Base-by-base conservation (phyloP, 2,113 vertebrate genomes). In the Chlamydotis undulata region DNA sequence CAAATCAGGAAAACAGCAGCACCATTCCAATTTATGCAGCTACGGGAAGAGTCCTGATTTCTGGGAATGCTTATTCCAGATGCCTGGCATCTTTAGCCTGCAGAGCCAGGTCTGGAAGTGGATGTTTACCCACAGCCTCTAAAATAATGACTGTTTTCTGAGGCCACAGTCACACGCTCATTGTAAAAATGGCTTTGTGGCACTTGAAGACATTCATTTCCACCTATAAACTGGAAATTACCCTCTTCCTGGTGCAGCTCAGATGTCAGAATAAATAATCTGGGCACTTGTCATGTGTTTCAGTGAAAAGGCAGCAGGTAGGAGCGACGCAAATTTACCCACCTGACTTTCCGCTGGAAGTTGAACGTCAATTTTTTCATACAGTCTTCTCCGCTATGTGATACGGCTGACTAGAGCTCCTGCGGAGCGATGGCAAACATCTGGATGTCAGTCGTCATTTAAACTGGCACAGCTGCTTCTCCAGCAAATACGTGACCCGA, bases 161-260 rank as follows among this genome's bases (percentile, higher is more conserved):
- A 92, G 78, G 33, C 79, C 65, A 43, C 35, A 73, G 75, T 93
- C 88, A 90, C 10, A 2, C 0, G 4, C 28, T 22, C 75, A 57
- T 65, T 88, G 70, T 31, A 86, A 79, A 76, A 87, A 80, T 61
- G 85, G 49, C 74, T 82, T 76, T 90, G 70, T 76, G 67, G 59
- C 70, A 64, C 79, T 90, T 52, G 50, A 79, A 95, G 71, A 80
- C 0, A 0, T 74, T 50, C 83, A 79, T 92, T 77, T 71, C 59
- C 71, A 80, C 50, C 59, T 14, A 1, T 90, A 94, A 90, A 60
- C 68, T 90, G 90, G 74, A 96, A 95, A 96, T 95, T 83, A 47
- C 55, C 25, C 74, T 76, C 83, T 93, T 94, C 95, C 96, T 96
- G 79, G 41, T 93, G 73, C 41, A 80, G 70, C 75, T 90, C 53